phyloP scores from a whole-genome alignment of 2,888 invertebrate species.

The Liodrosophila aerea region DNA sequence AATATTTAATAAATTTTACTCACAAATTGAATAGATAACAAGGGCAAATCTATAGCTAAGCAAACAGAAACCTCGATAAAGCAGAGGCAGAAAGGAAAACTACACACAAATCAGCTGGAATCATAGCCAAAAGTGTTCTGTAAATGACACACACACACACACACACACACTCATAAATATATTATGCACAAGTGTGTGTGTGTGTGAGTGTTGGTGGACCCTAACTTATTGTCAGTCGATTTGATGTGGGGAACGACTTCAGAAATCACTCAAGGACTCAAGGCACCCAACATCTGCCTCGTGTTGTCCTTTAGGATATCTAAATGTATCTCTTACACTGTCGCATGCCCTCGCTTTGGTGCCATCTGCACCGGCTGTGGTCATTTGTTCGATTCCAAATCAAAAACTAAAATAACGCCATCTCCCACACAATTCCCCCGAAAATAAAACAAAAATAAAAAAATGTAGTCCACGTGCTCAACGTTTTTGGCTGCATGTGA shows the following conservation, averaged over 20 bases:
- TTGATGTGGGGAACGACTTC: slow-evolving; percentile 34
- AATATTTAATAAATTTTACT: slow-evolving; percentile 62
- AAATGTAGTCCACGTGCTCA: slow-evolving; percentile 40
- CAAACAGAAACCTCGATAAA: not conserved
- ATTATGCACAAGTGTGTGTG: not conserved
- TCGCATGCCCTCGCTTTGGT: not conserved
- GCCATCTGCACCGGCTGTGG: slow-evolving; percentile 25
- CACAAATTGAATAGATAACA: slow-evolving; percentile 55
- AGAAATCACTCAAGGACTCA: slow-evolving; percentile 55
- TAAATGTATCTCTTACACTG: not conserved
- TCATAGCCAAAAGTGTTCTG: slow-evolving; percentile 34
- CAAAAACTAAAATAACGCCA: slow-evolving; percentile 24
- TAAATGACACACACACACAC: slow-evolving; percentile 38
- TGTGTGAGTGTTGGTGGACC: not conserved
- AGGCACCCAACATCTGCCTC: slow-evolving; percentile 54
- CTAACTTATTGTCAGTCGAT: slow-evolving; percentile 40
- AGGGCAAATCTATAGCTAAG: slow-evolving; percentile 20
- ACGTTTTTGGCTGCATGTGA: slow-evolving; percentile 41
- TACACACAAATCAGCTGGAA: slow-evolving; percentile 24
- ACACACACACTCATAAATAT: no score
- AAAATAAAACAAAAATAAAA: not conserved
- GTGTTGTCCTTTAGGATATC: not conserved
- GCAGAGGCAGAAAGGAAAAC: slow-evolving; percentile 2
- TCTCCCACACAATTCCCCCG: slow-evolving; percentile 7
- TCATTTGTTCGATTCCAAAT: slow-evolving; percentile 27